Evolutionary conservation across 2,888 invertebrate species (phyloP).

Genomic region (Meiosimyza platycephala): DNA sequence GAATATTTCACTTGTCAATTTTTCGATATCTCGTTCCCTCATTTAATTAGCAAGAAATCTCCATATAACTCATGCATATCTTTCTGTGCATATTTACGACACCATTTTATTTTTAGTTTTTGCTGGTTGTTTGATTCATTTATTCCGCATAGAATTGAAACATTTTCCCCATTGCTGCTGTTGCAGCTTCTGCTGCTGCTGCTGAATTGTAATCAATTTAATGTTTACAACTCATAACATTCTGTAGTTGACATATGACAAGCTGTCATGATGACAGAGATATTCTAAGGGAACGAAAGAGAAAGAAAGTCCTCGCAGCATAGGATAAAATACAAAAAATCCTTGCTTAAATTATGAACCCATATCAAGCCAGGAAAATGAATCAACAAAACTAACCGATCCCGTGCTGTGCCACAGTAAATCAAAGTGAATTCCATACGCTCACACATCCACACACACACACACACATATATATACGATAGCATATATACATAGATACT

Average conservation of each 20-base stretch:
- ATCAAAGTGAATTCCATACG: not conserved
- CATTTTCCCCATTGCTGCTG: too few species aligned
- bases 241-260: conserved; percentile 28
- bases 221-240: conserved; percentile 34
- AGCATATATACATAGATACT: not conserved
- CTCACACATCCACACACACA: not conserved
- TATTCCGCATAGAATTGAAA: conserved; percentile 24
- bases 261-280: conserved; percentile 17
- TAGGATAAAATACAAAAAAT: not conserved
- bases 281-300: not conserved
- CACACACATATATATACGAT: not conserved
- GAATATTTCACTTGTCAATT: not conserved
- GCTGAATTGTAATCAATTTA: conserved; percentile 33
- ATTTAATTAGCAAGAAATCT: not conserved
- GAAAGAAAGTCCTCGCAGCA: not conserved
- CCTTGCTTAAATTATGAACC: conserved; percentile 11
- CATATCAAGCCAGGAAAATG: conserved; percentile 13
- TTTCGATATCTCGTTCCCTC: not conserved
- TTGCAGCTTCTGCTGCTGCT: conserved; percentile 10
- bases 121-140: conserved; percentile 12
- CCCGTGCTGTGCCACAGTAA: not conserved
- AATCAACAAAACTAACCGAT: not conserved
- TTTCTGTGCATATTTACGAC: too few species aligned
- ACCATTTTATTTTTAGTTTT: too few species aligned
- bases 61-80: too few species aligned